Evolutionary conservation across 2,888 invertebrate species (phyloP), one percentile per base, ranked within the genome.

Genomic region (Criorhina ranunculi): DNA sequence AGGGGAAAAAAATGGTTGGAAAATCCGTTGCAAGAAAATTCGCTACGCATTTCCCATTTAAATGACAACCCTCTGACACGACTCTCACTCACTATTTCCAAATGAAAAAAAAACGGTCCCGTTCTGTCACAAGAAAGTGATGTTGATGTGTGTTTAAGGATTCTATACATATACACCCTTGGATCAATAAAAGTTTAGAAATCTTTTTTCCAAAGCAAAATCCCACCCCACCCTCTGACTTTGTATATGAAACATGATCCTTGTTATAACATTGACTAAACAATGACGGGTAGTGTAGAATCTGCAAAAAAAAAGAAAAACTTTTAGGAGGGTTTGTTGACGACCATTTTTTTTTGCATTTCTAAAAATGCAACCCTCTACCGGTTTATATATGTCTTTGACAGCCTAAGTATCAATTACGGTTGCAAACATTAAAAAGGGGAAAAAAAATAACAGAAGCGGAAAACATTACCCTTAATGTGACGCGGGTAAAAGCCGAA

Each of bases 351-450:
- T 51, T 51, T 81, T 72, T 37, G 78, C 73, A 83, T 69, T 78
- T n/a, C n/a, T 78, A 83, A 67, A 78, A 78, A 73, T 79, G 69
- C 83, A 78, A 79, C 78, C 78, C 83, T 75, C 69, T 51, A 57
- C 40, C 57, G 78, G 69, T 70, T n/a, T n/a, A n/a, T n/a, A n/a
- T 51, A 24, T 59, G 69, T 75, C 60, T 69, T 49, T 57, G 78
- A 75, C 73, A 69, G 67, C 17, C 69, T 64, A 78, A 83, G 83
- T 78, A 83, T 83, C 83, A 83, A 83, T 83, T 83, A 83, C 83
- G 42, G 62, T 37, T 33, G 40, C 31, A 51, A 73, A 67, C 33
- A 60, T 17, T 15, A 35, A 42, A 49, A 9, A 15, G 12, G 11
- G n/a, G n/a, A n/a, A n/a, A 35, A 37, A 67, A 53, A 42, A 35